Evolutionary conservation across 2,113 vertebrate genomes (phyloP), one percentile per base, ranked within the genome.

Genomic region (Meriones unguiculatus): DNA sequence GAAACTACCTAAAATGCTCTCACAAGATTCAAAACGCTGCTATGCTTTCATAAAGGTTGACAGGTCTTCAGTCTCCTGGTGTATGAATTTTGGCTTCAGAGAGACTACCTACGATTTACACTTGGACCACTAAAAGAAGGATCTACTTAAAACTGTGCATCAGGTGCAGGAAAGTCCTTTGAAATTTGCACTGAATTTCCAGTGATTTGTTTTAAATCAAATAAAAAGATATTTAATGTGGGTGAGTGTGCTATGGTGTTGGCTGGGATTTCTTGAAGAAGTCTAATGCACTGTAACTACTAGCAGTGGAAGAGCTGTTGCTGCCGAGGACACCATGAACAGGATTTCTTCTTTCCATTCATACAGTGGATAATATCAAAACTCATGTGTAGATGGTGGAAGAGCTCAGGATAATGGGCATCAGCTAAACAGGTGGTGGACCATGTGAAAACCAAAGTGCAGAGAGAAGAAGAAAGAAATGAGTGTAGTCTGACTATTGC

Each of bases 181-280:
- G 30, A 88, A 95, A 82, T 92, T 73, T 92, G 11, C 14, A 69
- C 35, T 80, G 32, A 62, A 3, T 25, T 85, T 9, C 30, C 90
- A 32, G 57, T 10, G 2, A 78, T 95, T 88, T 64, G 7, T 65
- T 80, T 88, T 93, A 67, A 85, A 54, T 91, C 57, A 91, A 57
- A 93, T 41, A 67, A 90, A 95, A 78, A 35, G 35, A 69, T 75
- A 50, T 24, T 67, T 90, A 90, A 70, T 82, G 28, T 72, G 75
- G 88, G 35, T 7, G 73, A 77, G 5, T 35, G 25, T 50, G 80
- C 59, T 28, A 52, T 17, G 65, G 41, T 52, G 24, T 84, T 87
- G 41, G 28, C 11, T 82, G 17, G n/a, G 13, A 82, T 90, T 54
- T 18, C 20, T 78, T 62, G 18, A 95, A 57, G 4, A 96, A 96